Evolutionary conservation across 2,113 vertebrate species (phyloP), one percentile per base, ranked within the genome.

Genomic region (Leiothrix lutea): DNA sequence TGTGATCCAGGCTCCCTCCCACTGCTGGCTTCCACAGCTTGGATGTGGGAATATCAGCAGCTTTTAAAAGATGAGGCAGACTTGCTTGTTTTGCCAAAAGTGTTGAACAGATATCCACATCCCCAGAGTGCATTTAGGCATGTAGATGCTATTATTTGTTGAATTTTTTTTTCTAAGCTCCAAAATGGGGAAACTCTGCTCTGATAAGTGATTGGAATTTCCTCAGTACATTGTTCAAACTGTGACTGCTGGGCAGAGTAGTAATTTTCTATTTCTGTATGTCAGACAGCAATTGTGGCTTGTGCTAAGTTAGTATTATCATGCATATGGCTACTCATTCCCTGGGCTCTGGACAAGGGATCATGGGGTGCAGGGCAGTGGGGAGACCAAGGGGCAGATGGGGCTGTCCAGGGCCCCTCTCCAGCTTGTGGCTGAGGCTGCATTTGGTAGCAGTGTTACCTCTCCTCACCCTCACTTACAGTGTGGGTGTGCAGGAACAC

Each of bases 241-340:
- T 79, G 58, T 80, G 94, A 95, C 75, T 90, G 96, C 95, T 95
- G 87, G 57, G 78, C 86, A 97, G 94, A 95, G 95, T 93, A 97
- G 86, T 97, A 97, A 98, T 98, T 98, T 98, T 97, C 98, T 98
- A 97, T 98, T 98, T 98, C 94, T 96, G 98, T 96, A 94, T 92
- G 86, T 97, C 96, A 97, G 97, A 96, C 97, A 94, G 97, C 91
- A 97, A 95, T 97, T 98, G 97, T 88, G 97, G 98, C 95, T 98
- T 96, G 85, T 73, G 91, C 93, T 95, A 97, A 93, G 95, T 92
- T 97, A 74, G 87, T 86, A 97, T 97, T 97, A 97, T 66, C 93
- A 82, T 95, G 82, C 77, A n/a, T 5, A 72, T 45, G 94, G 86
- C 80, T 88, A 17, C 57, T 93, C 78, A 80, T 94, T 94, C 86